Base-by-base conservation (phyloP, 2,888 invertebrate species). In the Meandrusa payeni region DNA sequence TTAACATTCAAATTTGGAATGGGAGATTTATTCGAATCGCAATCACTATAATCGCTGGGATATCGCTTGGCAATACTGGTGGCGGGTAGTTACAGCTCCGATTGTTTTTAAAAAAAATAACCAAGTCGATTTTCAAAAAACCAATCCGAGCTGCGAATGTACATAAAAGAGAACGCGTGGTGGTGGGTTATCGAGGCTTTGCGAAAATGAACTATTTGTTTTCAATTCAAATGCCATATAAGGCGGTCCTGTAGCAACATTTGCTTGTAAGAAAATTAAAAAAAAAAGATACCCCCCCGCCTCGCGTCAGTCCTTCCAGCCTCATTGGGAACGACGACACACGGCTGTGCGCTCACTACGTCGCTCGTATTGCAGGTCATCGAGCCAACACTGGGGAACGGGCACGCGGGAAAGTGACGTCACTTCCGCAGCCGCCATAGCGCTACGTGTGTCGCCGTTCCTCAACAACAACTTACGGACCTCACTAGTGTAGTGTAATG, bases 241-340 rank as follows among this genome's bases (percentile, higher is more conserved):
- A n/a, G n/a, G n/a, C n/a, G n/a, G n/a, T 29, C 6, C 26, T 17
- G 17, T 23, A 10, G 9, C 22, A 19, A 11, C 19, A 7, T 22
- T n/a, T n/a, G 28, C 15, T 4, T n/a, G 13, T 28, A 7, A 5
- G 11, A 24, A 33, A 33, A 13, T 33, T 27, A 15, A 27, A 34
- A 17, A n/a, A 5, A 7, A 5, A 10, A 5, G n/a, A 5, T n/a
- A 12, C 24, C 54, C 24, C 54, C 44, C 53, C 54, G 54, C 51
- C 51, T 41, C 42, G 50, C 58, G 59, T 49, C 41, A 48, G 46
- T 46, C 43, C 40, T 46, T 32, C 37, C 51, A 53, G 55, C 83
- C 81, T 73, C 77, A 75, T 64, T 76, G 77, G 83, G 85, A 78
- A 83, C 86, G 85, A 77, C 86, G 86, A 83, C 86, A 86, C 86